Base-by-base conservation (phyloP, 2,113 vertebrate genomes). In the Strigops habroptila region DNA sequence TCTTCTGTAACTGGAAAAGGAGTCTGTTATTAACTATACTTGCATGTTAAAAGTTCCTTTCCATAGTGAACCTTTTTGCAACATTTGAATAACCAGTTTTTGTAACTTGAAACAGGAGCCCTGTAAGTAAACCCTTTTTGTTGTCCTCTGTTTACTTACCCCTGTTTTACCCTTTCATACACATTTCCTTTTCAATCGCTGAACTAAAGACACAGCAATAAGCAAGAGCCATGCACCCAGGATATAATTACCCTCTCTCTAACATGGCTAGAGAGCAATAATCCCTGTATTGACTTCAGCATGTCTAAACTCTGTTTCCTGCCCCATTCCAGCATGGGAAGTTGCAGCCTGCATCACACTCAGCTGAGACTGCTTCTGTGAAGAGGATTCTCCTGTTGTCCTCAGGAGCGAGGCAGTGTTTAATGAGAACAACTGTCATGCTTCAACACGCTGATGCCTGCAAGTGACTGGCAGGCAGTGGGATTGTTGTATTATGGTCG, bases 401-500 rank as follows among this genome's bases (percentile, higher is more conserved):
- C 82, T 68, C 18, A 10, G 60, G 24, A 83, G 43, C 0, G 0
- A 82, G 67, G 90, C 73, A 60, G n/a, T 46, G 18, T 90, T 81
- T 69, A 62, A 51, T 69, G n/a, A 53, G 80, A 86, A n/a, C 33
- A 86, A 60, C 60, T 93, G 82, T 71, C 64, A n/a, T 57, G 52
- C 64, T 68, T 81, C 88, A 78, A 19, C 0, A 4, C 0, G 1
- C 71, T 88, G 65, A 68, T 79, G 65, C 52, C 60, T 94, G 57
- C 91, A 69, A 7, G 0, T 92, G 69, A 78, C 69, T 89, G 92
- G n/a, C 80, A 88, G 93, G 81, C 80, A 68, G 76, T 91, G 86
- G 73, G 80, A 96, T 88, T 84, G 80, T 88, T 94, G 77, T 86
- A 46, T 93, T 94, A 46, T 75, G 86, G 49, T 74, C 31, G 1